These are phyloP conservation scores for Cairina moschata DNA, from an alignment of 2,113 vertebrate species.

Conservation along the genomic window DNA sequence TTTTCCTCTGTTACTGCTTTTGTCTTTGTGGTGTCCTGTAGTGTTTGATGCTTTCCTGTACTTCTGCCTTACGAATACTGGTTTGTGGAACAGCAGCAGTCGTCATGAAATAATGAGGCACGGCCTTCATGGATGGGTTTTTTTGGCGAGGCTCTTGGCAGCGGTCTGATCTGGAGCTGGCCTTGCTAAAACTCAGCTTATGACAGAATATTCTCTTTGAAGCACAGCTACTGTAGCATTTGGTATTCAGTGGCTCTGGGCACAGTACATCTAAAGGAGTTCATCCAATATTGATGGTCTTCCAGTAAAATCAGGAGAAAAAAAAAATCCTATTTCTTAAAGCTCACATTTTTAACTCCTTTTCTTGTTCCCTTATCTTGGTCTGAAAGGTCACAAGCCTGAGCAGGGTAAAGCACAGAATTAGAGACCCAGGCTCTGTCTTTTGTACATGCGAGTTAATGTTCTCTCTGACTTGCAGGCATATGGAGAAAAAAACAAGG, in stretches of 20 bases:
- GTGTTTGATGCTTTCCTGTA: rapidly evolving
- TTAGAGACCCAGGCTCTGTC: background rate
- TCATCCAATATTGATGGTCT: conserved; percentile 72
- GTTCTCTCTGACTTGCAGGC: background rate
- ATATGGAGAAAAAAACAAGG: background rate
- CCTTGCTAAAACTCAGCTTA: conserved; percentile 39
- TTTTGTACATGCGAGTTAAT: background rate
- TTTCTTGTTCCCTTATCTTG: background rate
- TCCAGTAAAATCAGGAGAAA: conserved; percentile 18
- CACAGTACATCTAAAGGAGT: conserved; percentile 50
- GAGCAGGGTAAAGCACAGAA: background rate
- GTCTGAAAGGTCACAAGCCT: background rate
- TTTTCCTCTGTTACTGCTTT: background rate
- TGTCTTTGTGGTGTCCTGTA: background rate
- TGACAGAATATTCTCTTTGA: conserved; percentile 74
- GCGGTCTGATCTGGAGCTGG: background rate
- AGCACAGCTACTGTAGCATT: conserved; percentile 28
- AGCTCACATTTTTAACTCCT: background rate
- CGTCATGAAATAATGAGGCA: background rate
- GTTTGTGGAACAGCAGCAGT: background rate
- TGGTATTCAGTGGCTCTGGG: conserved; percentile 64
- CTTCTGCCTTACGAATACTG: background rate
- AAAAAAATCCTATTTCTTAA: background rate
- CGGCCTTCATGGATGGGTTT: rapidly evolving
- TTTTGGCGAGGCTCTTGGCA: conserved; percentile 3